Evolutionary conservation across 1,140 invertebrate genomes (phyloP).

Genomic region (Calephelis virginiensis): DNA sequence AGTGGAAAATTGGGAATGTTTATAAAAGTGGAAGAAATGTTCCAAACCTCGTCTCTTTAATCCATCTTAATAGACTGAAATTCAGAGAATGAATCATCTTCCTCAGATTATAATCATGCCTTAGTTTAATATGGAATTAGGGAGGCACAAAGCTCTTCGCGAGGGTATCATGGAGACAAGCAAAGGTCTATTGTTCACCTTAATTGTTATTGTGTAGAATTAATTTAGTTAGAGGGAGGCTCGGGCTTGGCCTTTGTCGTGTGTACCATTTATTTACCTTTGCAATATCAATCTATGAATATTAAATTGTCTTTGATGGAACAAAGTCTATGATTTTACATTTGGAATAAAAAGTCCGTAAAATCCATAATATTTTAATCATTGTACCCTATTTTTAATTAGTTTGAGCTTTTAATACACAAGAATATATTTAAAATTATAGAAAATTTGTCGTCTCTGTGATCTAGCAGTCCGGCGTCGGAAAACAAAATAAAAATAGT

Average conservation of each 20-base stretch:
- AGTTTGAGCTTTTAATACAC: no score
- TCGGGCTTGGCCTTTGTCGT: conserved; percentile 2
- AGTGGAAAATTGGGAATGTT: not conserved
- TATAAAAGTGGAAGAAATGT: not conserved
- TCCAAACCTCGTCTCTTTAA: conserved; percentile 2
- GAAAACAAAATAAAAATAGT: no score
- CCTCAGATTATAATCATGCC: conserved; percentile 28
- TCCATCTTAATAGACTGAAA: conserved; percentile 7
- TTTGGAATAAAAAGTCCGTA: not conserved
- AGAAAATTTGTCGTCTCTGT: no score
- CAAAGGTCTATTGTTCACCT: conserved; percentile 30
- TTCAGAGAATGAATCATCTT: conserved; percentile 25
- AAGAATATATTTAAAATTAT: no score
- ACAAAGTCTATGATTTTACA: not conserved
- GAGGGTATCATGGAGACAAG: conserved; percentile 23
- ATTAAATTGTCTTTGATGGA: conserved; percentile 9
- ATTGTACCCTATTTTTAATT: no score
- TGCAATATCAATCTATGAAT: conserved; percentile 13
- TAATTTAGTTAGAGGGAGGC: conserved; percentile 28
- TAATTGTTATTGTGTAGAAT: conserved; percentile 35
- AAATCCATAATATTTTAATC: no score
- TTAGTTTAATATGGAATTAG: conserved; percentile 30
- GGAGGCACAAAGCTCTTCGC: conserved; percentile 26
- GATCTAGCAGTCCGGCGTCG: no score
- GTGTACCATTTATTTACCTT: conserved; percentile 7